phyloP scores from a whole-genome alignment of 2,888 invertebrate species.

The Miltochrista miniata region DNA sequence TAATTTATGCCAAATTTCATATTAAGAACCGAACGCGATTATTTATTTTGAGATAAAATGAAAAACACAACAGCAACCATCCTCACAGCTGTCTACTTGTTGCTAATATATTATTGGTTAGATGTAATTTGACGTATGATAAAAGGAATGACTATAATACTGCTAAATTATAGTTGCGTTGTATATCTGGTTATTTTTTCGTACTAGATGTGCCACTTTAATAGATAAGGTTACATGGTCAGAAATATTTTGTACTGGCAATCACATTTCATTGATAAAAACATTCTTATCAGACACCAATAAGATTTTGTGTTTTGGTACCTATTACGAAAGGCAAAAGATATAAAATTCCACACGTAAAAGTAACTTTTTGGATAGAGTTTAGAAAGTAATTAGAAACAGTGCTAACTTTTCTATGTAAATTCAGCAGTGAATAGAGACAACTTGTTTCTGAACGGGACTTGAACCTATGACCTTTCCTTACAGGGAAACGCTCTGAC shows the following conservation, averaged over 20 bases:
- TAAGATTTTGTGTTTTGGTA: too few relatives aligned
- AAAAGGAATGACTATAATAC: constrained; percentile 59
- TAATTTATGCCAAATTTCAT: constrained; percentile 51
- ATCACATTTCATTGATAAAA: constrained; percentile 7
- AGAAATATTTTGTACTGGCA: constrained; percentile 23
- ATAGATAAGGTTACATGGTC: constrained; percentile 20
- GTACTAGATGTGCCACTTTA: constrained; percentile 24
- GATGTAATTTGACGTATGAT: constrained; percentile 57
- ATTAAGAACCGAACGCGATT: constrained; percentile 58
- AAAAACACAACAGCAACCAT: constrained; percentile 71
- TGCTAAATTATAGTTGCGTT: constrained; percentile 40
- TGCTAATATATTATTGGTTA: constrained; percentile 64
- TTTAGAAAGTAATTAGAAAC: too few relatives aligned
- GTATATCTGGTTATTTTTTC: constrained; percentile 11
- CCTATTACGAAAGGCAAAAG: too few relatives aligned
- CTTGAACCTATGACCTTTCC: too few relatives aligned
- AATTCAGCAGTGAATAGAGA: too few relatives aligned
- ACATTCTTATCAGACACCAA: neutral
- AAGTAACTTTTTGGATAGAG: too few relatives aligned
- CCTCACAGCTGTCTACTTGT: constrained; percentile 80
- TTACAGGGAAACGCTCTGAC: too few relatives aligned
- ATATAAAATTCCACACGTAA: too few relatives aligned
- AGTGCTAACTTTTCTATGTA: too few relatives aligned
- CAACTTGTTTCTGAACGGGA: too few relatives aligned
- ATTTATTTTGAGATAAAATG: constrained; percentile 55